Evolutionary conservation across 2,888 invertebrate species (phyloP).

Genomic region (Amiota minor): DNA sequence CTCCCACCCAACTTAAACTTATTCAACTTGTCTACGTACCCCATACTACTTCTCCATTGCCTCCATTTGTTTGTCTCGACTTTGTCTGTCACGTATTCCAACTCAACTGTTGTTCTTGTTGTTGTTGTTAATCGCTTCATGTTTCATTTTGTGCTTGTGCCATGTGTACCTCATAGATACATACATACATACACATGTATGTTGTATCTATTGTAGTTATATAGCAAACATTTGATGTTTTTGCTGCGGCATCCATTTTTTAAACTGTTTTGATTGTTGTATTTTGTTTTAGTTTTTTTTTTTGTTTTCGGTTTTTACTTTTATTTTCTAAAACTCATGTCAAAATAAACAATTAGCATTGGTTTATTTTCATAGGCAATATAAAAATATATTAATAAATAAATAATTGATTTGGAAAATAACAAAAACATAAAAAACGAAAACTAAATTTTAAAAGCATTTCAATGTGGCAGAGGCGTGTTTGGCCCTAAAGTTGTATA

Average conservation of each 20-base stretch:
- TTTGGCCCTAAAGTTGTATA: too few relatives aligned
- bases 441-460: too few relatives aligned
- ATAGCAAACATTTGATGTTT: too few relatives aligned
- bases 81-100: neutral
- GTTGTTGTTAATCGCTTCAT: neutral
- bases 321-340: neutral
- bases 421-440: too few relatives aligned
- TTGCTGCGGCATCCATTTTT: neutral
- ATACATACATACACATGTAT: too few relatives aligned
- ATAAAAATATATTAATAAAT: too few relatives aligned
- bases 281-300: neutral
- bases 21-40: neutral
- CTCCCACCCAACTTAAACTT: neutral
- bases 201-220: too few relatives aligned
- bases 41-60: neutral
- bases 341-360: slow-evolving; percentile 19
- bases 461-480: too few relatives aligned
- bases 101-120: neutral
- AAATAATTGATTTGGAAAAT: too few relatives aligned
- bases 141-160: slow-evolving; percentile 4
- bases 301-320: neutral
- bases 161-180: slow-evolving; percentile 3
- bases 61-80: neutral
- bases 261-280: neutral
- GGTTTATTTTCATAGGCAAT: neutral